Conservation (phyloP, 1,140 invertebrate species). For the Stenopsyche tienmushanensis region DNA sequence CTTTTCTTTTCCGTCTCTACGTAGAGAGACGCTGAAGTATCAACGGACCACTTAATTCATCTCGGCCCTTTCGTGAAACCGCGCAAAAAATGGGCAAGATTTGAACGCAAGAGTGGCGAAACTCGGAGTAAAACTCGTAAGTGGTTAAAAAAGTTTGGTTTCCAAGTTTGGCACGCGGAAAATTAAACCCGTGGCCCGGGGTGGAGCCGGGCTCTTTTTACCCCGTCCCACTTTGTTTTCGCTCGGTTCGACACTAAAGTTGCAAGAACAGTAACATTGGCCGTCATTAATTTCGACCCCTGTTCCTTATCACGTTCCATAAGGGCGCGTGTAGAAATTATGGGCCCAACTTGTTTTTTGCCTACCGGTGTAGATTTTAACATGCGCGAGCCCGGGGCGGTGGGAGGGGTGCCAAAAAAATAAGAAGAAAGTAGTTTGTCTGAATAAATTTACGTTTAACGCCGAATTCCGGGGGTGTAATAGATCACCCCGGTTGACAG, state of each 20-base stretch:
- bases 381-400: neutral
- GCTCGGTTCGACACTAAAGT: conserved; percentile 29
- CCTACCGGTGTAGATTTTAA: neutral
- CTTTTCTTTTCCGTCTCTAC: neutral
- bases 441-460: conserved; percentile 37
- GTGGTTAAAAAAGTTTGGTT: conserved; percentile 34
- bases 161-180: conserved; percentile 41
- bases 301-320: conserved; percentile 28
- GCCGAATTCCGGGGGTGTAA: conserved; percentile 31
- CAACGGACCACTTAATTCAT: too few relatives aligned
- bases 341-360: conserved; percentile 11
- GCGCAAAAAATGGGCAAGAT: neutral
- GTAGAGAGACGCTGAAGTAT: too few relatives aligned
- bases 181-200: conserved; percentile 34
- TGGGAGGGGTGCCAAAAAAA: conserved; percentile 20
- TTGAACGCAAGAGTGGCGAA: conserved; percentile 10
- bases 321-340: conserved; percentile 31
- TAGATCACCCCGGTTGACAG: conserved; percentile 37
- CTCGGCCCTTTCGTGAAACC: neutral
- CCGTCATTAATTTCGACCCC: conserved; percentile 36
- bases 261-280: conserved; percentile 17
- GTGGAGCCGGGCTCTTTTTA: conserved; percentile 31
- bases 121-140: conserved; percentile 32
- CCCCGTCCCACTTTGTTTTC: conserved; percentile 34
- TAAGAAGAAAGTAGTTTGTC: conserved; percentile 35